These are phyloP conservation scores for Ctenopoma kingsleyae DNA, from an alignment of 2,797 vertebrate species.

Conservation along the genomic window DNA sequence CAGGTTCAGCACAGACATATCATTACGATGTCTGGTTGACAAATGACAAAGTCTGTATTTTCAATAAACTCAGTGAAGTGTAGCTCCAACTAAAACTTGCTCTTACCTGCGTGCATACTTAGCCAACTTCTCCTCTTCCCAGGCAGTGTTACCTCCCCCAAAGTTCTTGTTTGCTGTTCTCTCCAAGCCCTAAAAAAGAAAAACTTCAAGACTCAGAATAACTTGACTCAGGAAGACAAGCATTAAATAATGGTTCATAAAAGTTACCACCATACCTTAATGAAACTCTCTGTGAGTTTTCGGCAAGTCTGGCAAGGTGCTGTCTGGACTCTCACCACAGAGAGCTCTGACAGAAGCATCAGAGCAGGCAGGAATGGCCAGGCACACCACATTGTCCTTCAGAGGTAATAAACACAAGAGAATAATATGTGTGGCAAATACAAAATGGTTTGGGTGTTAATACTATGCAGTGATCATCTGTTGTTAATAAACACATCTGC, in stretches of 20 bases:
- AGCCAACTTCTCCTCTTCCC: slow-evolving; percentile 97
- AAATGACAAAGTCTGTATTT: neutral
- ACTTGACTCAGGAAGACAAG: neutral
- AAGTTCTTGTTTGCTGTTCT: slow-evolving; percentile 94
- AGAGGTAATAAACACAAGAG: slow-evolving; percentile 10
- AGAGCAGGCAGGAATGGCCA: slow-evolving; percentile 77
- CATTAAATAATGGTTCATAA: neutral
- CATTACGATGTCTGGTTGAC: neutral
- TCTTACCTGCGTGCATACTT: slow-evolving; percentile 94
- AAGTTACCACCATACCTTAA: slow-evolving; percentile 82
- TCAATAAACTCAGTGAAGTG: neutral
- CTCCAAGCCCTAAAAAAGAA: slow-evolving; percentile 89
- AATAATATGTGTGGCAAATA: no score
- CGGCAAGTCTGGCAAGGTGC: slow-evolving; percentile 92
- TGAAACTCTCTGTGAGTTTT: slow-evolving; percentile 90
- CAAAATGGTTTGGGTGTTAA: neutral
- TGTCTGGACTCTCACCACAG: slow-evolving; percentile 78
- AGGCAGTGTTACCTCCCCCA: slow-evolving; percentile 96
- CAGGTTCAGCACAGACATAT: no score
- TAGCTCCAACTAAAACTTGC: neutral
- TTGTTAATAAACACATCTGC: no score
- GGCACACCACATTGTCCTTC: slow-evolving; percentile 79
- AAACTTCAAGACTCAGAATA: neutral
- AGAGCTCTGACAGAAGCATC: slow-evolving; percentile 80
- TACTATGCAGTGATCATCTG: neutral